Evolutionary conservation across 1,140 invertebrate genomes (phyloP), one percentile per base, ranked within the genome.

Genomic region (Orius insidiosus): DNA sequence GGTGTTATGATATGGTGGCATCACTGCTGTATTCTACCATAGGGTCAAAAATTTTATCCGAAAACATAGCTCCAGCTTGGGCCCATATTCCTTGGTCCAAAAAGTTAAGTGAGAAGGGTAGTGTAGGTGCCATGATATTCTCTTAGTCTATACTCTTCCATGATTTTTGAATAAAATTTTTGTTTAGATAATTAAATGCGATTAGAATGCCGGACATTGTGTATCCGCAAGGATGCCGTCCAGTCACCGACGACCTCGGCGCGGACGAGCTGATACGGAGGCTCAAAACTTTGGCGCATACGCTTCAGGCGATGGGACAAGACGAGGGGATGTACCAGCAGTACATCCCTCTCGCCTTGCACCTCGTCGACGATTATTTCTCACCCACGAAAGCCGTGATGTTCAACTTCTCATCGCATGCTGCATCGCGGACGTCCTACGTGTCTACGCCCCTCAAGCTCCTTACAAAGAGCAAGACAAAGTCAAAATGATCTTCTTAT

Each of bases 401-500:
- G 90, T 98, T 0, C 85, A 94, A 58, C 65, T 98, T 38, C 64
- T 96, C 3, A 86, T 95, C 53, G 92, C 92, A 0, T 98, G 93
- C 62, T 96, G 92, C 59, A 89, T 98, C 56, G 93, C 93, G 18
- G 93, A 98, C 67, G 87, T 98, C 15, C 73, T 98, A 33, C 67
- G 93, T 50, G 87, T 98, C n/a, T 97, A 94, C 67, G 92, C 92
- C 6, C 92, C 93, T n/a, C 92, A 96, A 62, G 90, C 92, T 48
- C 93, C 93, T 0, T 98, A 95, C 60, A 94, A 92, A 65, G 89
- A 96, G 62, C 76, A 84, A 31, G 83, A 89, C 46, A 86, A 93
- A 67, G 79, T 96, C 40, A 86, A 84, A 64, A 72, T 75, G 57
- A 93, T 96, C 61, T 95, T 97, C 62, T 66, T 92, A 60, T 98